A percentile compares a stretch with the other conserved stretches of the same genome.
Evolutionary conservation across 2,797 vertebrate genomes (phyloP).

Genomic region (Poecilia gillii): DNA sequence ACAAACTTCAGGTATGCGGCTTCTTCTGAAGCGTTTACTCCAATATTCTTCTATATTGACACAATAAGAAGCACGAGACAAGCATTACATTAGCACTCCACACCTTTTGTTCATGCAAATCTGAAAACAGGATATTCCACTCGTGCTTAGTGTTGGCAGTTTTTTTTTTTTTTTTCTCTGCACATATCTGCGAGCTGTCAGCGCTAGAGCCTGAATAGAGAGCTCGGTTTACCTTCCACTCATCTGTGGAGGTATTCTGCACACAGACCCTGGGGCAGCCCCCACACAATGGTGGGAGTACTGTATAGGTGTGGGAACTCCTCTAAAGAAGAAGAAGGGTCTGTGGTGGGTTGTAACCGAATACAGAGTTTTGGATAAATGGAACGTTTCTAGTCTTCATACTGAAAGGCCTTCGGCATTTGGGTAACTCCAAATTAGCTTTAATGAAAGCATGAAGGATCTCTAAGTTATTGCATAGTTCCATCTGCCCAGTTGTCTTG

Average conservation of each 20-base stretch:
- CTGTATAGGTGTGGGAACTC: constrained; percentile 2
- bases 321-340: neutral
- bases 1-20: constrained; percentile 61
- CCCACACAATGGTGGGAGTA: neutral
- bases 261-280: neutral
- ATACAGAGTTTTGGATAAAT: neutral
- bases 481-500: neutral
- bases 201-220: neutral
- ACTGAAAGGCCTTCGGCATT: neutral
- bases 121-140: neutral
- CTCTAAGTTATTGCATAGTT: neutral
- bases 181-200: neutral
- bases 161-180: neutral
- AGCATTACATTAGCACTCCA: neutral
- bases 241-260: neutral
- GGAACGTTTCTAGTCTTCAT: neutral
- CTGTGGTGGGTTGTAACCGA: constrained; percentile 1
- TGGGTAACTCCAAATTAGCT: neutral
- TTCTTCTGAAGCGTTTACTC: neutral
- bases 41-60: neutral
- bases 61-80: neutral
- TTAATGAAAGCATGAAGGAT: neutral
- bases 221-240: constrained; percentile 1
- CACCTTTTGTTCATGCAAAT: no score
- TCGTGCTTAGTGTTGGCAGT: neutral